These are phyloP conservation scores for Scatophagus argus DNA, from an alignment of 2,113 vertebrate genomes.

Conservation along the genomic window DNA sequence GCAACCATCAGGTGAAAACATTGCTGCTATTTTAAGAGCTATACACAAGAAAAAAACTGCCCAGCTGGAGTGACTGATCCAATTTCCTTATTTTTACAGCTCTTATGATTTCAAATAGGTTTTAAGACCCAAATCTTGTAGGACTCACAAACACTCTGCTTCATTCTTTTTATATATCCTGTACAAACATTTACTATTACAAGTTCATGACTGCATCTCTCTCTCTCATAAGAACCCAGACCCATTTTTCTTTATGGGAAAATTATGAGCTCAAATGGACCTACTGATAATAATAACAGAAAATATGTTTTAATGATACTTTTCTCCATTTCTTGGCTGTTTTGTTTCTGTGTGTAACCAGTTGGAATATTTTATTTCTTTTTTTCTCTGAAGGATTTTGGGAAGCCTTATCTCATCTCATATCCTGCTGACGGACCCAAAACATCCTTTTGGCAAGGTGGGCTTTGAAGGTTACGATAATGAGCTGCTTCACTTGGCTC, in stretches of 20 bases:
- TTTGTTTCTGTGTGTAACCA: neutral
- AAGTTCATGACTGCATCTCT: neutral
- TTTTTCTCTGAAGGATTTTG: slow-evolving; percentile 86
- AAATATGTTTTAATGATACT: neutral
- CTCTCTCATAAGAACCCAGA: no score
- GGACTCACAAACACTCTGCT: neutral
- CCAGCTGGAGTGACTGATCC: neutral
- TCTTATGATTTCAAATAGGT: neutral
- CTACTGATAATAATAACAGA: neutral
- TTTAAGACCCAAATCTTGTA: neutral
- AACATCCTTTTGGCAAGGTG: slow-evolving; percentile 95
- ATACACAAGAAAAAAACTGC: neutral
- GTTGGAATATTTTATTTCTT: neutral
- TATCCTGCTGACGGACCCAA: slow-evolving; percentile 94
- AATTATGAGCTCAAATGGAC: no score
- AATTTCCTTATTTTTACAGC: neutral
- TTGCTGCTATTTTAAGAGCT: neutral
- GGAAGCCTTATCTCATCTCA: slow-evolving; percentile 97
- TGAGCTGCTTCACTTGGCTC: slow-evolving; percentile 94
- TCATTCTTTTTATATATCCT: neutral
- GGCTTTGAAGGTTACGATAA: slow-evolving; percentile 92
- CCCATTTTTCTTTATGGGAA: no score
- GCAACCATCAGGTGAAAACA: slow-evolving; percentile 93
- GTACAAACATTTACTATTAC: neutral
- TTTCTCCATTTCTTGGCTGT: no score